These are phyloP conservation scores for Scyliorhinus canicula DNA, from an alignment of 2,797 vertebrate species.

Conservation along the genomic window DNA sequence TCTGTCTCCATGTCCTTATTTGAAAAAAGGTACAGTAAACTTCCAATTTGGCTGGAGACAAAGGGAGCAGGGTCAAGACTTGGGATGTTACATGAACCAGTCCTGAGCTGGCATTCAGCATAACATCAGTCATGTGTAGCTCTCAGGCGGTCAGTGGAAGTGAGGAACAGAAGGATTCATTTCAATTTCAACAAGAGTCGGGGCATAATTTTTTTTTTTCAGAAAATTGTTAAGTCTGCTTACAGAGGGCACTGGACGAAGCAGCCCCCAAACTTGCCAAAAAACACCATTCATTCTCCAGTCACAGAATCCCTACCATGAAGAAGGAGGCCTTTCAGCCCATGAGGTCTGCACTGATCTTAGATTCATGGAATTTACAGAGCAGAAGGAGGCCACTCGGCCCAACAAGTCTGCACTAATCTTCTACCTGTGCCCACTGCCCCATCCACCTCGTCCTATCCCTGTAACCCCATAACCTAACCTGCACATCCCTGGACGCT, in stretches of 20 bases:
- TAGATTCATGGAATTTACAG: too few relatives aligned
- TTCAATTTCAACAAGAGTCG: not conserved
- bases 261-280: not conserved
- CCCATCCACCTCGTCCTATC: too few relatives aligned
- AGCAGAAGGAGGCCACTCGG: too few relatives aligned
- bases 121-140: not conserved
- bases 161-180: not conserved
- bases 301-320: too few relatives aligned
- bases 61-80: not conserved
- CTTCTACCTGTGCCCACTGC: too few relatives aligned
- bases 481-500: too few relatives aligned
- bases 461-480: too few relatives aligned
- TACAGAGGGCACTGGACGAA: not conserved
- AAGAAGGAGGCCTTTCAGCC: too few relatives aligned
- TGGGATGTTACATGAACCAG: too few relatives aligned
- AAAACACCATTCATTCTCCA: too few relatives aligned
- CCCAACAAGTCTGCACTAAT: too few relatives aligned
- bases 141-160: not conserved
- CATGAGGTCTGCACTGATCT: too few relatives aligned
- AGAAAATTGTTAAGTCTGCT: not conserved
- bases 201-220: not conserved
- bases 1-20: not conserved
- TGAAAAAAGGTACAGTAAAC: not conserved
- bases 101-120: not conserved
- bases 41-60: not conserved